A percentile compares a stretch with the other conserved stretches of the same genome.
Evolutionary conservation across 2,113 vertebrate genomes (phyloP).

Genomic region (Neolamprologus tretocephalus): DNA sequence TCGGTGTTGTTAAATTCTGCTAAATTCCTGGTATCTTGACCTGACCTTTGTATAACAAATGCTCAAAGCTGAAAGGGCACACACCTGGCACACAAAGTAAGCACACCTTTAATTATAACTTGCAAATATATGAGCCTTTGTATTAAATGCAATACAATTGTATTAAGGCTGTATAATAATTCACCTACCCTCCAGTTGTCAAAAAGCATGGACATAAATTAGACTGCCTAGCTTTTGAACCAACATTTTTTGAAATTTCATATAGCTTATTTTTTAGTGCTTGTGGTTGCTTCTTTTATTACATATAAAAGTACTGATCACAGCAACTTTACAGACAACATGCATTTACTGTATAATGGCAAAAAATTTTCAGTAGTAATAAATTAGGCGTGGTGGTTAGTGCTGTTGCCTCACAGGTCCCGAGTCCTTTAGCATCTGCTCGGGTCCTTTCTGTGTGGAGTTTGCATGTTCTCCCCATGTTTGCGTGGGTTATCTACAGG

Average conservation of each 20-base stretch:
- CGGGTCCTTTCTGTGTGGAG: not conserved
- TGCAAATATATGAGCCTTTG: not conserved
- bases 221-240: not conserved
- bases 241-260: not conserved
- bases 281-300: not conserved
- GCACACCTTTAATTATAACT: not conserved
- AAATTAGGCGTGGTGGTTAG: not conserved
- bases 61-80: not conserved
- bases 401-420: not conserved
- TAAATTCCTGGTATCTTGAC: not conserved
- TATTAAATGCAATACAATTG: not conserved
- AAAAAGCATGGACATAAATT: not conserved
- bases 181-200: not conserved
- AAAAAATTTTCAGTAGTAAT: rapidly evolving
- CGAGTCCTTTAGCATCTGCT: rapidly evolving
- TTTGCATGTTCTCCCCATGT: not conserved
- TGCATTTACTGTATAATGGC: not conserved
- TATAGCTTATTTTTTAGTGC: rapidly evolving
- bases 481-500: rapidly evolving
- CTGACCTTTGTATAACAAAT: not conserved
- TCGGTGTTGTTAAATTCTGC: not conserved
- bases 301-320: not conserved
- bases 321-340: not conserved
- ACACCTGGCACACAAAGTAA: not conserved
- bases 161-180: not conserved